Base-by-base conservation (phyloP, 2,888 invertebrate species). In the Drosophila anomalata region DNA sequence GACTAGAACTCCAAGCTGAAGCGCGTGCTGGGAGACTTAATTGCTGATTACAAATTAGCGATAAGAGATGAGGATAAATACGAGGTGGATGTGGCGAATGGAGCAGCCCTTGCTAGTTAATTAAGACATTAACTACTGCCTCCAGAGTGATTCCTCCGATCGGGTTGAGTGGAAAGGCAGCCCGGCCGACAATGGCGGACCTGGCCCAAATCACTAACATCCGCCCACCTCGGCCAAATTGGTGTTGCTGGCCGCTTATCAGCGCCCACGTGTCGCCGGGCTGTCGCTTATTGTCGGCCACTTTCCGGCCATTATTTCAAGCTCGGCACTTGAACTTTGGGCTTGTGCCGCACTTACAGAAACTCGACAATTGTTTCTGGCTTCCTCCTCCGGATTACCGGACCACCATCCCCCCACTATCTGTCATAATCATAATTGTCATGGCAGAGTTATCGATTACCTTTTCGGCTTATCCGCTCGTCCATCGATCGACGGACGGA, bases 41-140 rank as follows among this genome's bases (percentile, higher is more conserved):
- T 89, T 89, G 87, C 90, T 89, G 89, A 89, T 89, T 84, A 90
- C 87, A 82, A 87, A 85, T 89, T 86, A 78, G 73, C 81, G 89
- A 89, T 89, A 89, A 81, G 76, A 61, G 41, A 24, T 17, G 31
- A 42, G 61, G 61, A 62, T 62, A 62, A 62, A 80, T 29, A 42
- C 39, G 22, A 67, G 42, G 20, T 20, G n/a, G 6, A 7, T 31
- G 14, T 20, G n/a, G 8, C 20, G 36, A 29, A 22, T 41, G 33
- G 56, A 48, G 52, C 55, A 59, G 54, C 56, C 74, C 60, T 76
- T 70, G 70, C 47, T 60, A 78, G 84, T 88, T 88, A 85, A 85
- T 85, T 84, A 88, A 85, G 85, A 87, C 85, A 88, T 85, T 85
- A 87, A 82, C 71, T 62, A 72, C 58, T 65, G 74, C 60, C 75